Conservation (phyloP, 2,113 vertebrate species). For the Erythrocebus patas region DNA sequence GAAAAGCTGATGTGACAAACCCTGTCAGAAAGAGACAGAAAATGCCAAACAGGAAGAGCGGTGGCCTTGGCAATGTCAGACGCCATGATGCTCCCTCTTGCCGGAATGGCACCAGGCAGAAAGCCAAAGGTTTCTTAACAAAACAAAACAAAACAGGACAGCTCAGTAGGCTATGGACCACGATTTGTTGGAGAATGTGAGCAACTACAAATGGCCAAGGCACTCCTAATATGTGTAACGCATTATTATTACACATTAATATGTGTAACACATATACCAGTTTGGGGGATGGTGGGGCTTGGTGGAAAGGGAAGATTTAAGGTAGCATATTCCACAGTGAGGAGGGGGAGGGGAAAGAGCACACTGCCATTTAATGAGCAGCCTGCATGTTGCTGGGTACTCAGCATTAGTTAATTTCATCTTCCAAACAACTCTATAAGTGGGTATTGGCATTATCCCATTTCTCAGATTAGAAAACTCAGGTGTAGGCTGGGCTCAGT, state of each 20-base stretch:
- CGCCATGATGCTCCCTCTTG: neutral
- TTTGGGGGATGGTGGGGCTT: neutral
- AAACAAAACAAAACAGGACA: neutral
- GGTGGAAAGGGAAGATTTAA: neutral
- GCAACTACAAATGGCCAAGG: too few species aligned
- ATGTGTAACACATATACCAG: neutral
- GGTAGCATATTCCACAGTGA: neutral
- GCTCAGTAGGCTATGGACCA: neutral
- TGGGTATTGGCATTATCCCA: neutral
- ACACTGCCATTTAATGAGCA: neutral
- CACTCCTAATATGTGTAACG: neutral
- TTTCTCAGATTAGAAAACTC: neutral
- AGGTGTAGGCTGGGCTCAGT: neutral
- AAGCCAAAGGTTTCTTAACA: neutral
- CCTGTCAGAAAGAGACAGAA: neutral
- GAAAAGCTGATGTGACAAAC: neutral
- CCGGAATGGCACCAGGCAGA: neutral
- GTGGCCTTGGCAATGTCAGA: neutral
- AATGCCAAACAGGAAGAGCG: neutral
- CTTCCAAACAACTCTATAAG: neutral
- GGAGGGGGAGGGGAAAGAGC: neutral
- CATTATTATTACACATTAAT: neutral
- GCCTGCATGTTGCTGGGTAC: neutral
- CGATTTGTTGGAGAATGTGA: neutral
- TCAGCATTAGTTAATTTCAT: neutral